Conservation (phyloP, 2,113 vertebrate genomes). For the Rhombomys opimus region DNA sequence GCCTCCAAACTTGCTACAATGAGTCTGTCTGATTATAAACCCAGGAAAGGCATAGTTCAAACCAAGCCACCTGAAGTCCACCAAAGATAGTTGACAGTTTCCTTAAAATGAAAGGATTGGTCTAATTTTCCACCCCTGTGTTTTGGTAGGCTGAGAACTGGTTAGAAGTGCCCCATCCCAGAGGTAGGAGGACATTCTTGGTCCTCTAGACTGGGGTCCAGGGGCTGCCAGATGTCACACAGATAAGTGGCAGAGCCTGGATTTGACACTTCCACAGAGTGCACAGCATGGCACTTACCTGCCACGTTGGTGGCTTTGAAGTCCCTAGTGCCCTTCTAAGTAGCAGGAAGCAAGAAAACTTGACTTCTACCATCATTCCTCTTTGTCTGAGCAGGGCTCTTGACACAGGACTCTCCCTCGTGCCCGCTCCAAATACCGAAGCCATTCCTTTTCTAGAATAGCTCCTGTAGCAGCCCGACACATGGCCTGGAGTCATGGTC, state of each 20-base stretch:
- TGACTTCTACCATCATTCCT: neutral
- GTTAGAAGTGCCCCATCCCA: neutral
- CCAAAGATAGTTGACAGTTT: neutral
- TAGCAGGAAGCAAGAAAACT: neutral
- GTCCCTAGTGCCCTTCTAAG: neutral
- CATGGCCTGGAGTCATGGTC: neutral
- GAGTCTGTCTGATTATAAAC: constrained; percentile 6
- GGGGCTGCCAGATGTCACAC: neutral
- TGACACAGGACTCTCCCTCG: neutral
- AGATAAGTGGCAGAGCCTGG: neutral
- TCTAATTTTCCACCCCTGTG: neutral
- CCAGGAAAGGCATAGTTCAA: neutral
- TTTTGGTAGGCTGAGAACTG: neutral
- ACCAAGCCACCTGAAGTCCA: neutral
- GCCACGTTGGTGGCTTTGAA: neutral
- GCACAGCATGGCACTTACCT: neutral
- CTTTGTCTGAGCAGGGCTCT: neutral
- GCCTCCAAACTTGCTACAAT: neutral
- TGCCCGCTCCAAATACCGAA: rapidly evolving
- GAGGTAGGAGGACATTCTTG: neutral
- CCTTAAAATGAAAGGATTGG: neutral
- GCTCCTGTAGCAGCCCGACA: neutral
- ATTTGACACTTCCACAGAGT: neutral
- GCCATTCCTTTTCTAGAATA: neutral
- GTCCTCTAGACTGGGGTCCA: neutral